Percentiles rank a stretch among this genome's conserved stretches.
Conservation (phyloP, 2,888 invertebrate genomes). For the Xestia rhomboidea region DNA sequence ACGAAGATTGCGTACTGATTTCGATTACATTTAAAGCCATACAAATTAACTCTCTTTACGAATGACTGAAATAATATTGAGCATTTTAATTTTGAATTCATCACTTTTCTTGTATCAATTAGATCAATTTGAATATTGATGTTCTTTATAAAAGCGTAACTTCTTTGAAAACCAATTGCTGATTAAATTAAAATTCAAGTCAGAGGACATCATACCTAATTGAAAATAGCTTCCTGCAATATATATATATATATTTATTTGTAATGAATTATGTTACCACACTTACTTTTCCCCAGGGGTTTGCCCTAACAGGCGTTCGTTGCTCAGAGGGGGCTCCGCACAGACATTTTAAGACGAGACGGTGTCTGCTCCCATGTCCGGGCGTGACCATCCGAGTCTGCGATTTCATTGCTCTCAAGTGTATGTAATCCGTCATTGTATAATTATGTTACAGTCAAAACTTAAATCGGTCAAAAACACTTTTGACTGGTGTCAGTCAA, state of each 20-base stretch:
- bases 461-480: too few species aligned
- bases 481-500: too few species aligned
- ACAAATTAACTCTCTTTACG: neutral
- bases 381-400: too few species aligned
- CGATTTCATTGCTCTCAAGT: too few species aligned
- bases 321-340: too few species aligned
- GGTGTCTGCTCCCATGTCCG: too few species aligned
- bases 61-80: neutral
- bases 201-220: neutral
- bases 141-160: neutral
- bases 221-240: neutral
- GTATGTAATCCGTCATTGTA: too few species aligned
- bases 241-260: neutral
- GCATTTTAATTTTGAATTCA: neutral
- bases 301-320: too few species aligned
- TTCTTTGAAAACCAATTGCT: neutral
- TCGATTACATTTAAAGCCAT: neutral
- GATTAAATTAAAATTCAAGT: neutral
- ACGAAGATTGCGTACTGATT: neutral
- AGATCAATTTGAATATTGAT: neutral
- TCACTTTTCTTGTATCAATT: neutral
- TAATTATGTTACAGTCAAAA: too few species aligned
- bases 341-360: too few species aligned
- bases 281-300: too few species aligned
- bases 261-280: neutral